These are phyloP conservation scores for Leptopterna dolabrata DNA, from an alignment of 2,888 invertebrate genomes.

Conservation along the genomic window DNA sequence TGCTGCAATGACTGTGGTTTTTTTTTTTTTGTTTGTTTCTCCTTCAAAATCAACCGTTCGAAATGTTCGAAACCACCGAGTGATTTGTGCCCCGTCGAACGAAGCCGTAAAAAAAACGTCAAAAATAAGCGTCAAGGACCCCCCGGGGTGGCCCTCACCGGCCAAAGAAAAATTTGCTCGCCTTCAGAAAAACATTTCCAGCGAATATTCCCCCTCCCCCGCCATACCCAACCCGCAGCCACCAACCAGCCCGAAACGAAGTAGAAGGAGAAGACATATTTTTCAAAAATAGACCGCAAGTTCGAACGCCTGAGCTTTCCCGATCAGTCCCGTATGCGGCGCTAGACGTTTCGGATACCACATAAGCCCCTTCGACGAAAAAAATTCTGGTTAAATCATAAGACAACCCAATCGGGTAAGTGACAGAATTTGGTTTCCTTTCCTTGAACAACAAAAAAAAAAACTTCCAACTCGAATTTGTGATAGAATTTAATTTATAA, in stretches of 20 bases:
- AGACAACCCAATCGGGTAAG: not conserved
- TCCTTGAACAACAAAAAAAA: no score
- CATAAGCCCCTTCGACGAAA: not conserved
- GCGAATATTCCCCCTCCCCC: not conserved
- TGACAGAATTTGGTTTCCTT: not conserved
- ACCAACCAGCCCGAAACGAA: not conserved
- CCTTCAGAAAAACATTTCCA: not conserved
- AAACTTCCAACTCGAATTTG: no score
- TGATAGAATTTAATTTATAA: no score
- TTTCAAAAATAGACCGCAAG: not conserved
- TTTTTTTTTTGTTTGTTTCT: no score
- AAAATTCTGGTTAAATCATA: not conserved
- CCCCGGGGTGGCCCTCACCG: not conserved
- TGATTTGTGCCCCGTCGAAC: no score
- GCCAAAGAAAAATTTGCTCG: not conserved
- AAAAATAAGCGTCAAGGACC: not conserved
- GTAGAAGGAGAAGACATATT: not conserved
- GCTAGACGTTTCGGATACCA: not conserved
- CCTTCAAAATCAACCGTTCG: no score
- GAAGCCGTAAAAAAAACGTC: not conserved
- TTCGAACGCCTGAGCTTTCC: not conserved
- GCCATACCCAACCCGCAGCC: not conserved
- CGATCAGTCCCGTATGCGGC: not conserved
- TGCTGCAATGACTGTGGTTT: no score
- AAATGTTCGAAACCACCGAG: no score